Conservation (phyloP, 2,797 vertebrate genomes). For the Champsocephalus esox region DNA sequence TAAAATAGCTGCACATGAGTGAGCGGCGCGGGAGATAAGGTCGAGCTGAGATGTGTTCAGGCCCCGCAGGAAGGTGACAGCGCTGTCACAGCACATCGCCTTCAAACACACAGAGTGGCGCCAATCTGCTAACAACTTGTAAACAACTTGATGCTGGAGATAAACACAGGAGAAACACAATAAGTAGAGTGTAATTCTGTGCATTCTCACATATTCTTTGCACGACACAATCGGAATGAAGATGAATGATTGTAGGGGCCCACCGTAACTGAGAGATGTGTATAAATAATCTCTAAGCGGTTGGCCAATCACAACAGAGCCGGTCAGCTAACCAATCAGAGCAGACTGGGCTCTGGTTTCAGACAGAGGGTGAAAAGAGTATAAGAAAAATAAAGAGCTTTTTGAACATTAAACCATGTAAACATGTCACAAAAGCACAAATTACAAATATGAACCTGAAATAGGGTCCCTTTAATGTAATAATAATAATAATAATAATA, state of each 20-base stretch:
- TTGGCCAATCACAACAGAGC: too few species aligned
- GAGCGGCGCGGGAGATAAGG: constrained; percentile 25
- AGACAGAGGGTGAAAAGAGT: too few species aligned
- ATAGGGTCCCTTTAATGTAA: too few species aligned
- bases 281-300: too few species aligned
- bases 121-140: constrained; percentile 21
- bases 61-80: constrained; percentile 31
- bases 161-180: constrained; percentile 14
- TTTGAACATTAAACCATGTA: too few species aligned
- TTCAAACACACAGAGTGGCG: constrained; percentile 37
- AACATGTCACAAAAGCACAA: too few species aligned
- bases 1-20: constrained; percentile 15
- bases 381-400: too few species aligned
- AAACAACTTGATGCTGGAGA: constrained; percentile 35
- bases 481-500: too few species aligned
- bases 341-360: too few species aligned
- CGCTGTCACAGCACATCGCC: constrained; percentile 37
- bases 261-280: too few species aligned
- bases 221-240: not conserved
- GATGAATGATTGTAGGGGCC: not conserved
- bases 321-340: too few species aligned
- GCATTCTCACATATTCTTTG: not conserved
- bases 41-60: constrained; percentile 2
- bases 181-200: not conserved
- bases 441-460: too few species aligned